Percentiles rank a stretch among this genome's conserved stretches.
Evolutionary conservation across 1,140 invertebrate species (phyloP).

Genomic region (Dreissena polymorpha): DNA sequence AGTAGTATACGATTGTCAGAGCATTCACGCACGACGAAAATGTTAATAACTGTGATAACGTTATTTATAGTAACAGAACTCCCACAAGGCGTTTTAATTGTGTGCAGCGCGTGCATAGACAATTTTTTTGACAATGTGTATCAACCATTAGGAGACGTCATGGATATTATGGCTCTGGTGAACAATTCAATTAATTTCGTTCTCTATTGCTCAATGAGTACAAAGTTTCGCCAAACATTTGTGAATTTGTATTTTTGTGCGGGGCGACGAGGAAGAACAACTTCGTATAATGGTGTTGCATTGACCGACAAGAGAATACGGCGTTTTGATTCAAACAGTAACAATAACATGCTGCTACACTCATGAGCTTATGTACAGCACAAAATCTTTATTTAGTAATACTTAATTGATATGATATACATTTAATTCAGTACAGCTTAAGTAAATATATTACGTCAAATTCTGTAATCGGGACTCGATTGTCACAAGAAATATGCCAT

Average conservation of each 20-base stretch:
- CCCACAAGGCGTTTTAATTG: slow-evolving; percentile 82
- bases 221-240: slow-evolving; percentile 94
- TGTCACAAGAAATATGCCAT: no score
- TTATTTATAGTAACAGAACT: slow-evolving; percentile 93
- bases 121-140: slow-evolving; percentile 78
- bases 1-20: slow-evolving; percentile 66
- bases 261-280: no score
- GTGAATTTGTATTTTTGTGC: slow-evolving; percentile 66
- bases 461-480: no score
- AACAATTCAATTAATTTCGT: slow-evolving; percentile 97
- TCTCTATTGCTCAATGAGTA: slow-evolving; percentile 95
- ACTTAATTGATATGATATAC: no score
- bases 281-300: no score
- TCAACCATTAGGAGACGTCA: slow-evolving; percentile 89
- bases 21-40: slow-evolving; percentile 93
- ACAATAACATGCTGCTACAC: no score
- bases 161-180: slow-evolving; percentile 95
- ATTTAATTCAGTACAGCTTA: no score
- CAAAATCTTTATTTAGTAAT: no score
- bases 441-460: no score
- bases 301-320: no score
- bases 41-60: slow-evolving; percentile 92
- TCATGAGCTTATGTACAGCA: no score
- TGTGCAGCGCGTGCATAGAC: slow-evolving; percentile 72
- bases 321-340: no score